Percentiles rank a stretch among this genome's conserved stretches.
These are phyloP conservation scores for Tetropium fuscum DNA, from an alignment of 2,888 invertebrate genomes.

Conservation along the genomic window DNA sequence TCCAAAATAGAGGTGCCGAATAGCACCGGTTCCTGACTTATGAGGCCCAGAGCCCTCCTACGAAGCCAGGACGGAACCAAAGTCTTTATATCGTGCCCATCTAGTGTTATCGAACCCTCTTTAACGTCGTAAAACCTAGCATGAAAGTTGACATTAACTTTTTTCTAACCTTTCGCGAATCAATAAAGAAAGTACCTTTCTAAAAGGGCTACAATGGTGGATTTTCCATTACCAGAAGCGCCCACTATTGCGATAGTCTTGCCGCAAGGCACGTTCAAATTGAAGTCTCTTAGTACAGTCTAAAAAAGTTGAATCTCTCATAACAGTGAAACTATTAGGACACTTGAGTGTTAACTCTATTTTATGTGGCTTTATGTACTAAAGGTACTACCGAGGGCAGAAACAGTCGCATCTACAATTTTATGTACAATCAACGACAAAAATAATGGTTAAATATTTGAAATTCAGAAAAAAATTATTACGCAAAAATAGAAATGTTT, in stretches of 20 bases:
- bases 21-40: conserved; percentile 93
- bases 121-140: conserved; percentile 85
- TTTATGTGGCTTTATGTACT: too few relatives aligned
- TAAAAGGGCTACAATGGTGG: conserved; percentile 88
- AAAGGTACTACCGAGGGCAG: too few relatives aligned
- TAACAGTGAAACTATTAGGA: too few relatives aligned
- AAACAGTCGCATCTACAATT: too few relatives aligned
- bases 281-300: conserved; percentile 86
- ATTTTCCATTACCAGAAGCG: conserved; percentile 95
- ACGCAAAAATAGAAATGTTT: too few relatives aligned
- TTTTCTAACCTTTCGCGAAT: background rate
- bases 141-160: conserved; percentile 20
- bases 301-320: too few relatives aligned
- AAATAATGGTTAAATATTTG: too few relatives aligned
- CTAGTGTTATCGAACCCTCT: conserved; percentile 79
- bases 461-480: too few relatives aligned
- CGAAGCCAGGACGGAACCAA: conserved; percentile 89
- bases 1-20: conserved; percentile 93
- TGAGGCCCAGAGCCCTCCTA: conserved; percentile 85
- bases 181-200: conserved; percentile 75
- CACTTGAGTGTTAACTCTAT: too few relatives aligned
- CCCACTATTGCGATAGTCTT: conserved; percentile 94
- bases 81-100: conserved; percentile 76
- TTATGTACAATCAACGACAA: too few relatives aligned
- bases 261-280: conserved; percentile 84